Percentiles rank a stretch among this genome's conserved stretches.
phyloP scores from a whole-genome alignment of 2,113 vertebrate genomes.

The Lepus americanus region DNA sequence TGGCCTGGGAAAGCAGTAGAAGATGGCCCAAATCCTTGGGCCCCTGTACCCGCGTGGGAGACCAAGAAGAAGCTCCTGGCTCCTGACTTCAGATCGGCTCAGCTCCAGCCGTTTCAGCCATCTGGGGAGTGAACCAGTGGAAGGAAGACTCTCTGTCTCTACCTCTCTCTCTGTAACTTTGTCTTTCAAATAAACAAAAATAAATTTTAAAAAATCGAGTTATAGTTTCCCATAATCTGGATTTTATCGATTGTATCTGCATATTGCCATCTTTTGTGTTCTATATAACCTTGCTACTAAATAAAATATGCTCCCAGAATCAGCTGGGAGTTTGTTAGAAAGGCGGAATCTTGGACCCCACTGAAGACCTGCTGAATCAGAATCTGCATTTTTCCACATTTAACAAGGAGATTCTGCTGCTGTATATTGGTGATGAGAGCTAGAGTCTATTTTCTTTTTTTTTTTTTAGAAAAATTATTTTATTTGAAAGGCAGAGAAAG shows the following conservation, averaged over 20 bases:
- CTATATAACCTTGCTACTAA: not conserved
- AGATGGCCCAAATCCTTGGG: too few relatives aligned
- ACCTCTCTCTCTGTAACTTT: too few relatives aligned
- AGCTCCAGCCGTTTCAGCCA: too few relatives aligned
- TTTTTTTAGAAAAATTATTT: too few relatives aligned
- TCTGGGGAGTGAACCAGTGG: too few relatives aligned
- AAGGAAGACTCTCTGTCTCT: too few relatives aligned
- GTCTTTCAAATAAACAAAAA: too few relatives aligned
- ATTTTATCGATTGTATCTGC: not conserved
- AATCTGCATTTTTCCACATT: not conserved
- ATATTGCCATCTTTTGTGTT: not conserved
- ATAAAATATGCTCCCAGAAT: not conserved
- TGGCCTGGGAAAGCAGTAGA: too few relatives aligned
- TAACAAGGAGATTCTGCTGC: not conserved
- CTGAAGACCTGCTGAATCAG: not conserved
- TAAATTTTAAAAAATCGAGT: not conserved
- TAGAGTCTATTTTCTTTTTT: not conserved
- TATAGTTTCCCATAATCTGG: not conserved
- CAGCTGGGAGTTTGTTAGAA: not conserved
- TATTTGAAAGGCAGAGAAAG: too few relatives aligned
- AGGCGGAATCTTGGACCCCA: not conserved
- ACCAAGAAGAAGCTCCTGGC: too few relatives aligned
- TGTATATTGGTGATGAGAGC: not conserved
- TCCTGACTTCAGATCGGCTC: too few relatives aligned
- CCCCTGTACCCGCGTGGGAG: too few relatives aligned